These are phyloP conservation scores for Lymantria dispar DNA, from an alignment of 2,888 invertebrate species.

Conservation along the genomic window DNA sequence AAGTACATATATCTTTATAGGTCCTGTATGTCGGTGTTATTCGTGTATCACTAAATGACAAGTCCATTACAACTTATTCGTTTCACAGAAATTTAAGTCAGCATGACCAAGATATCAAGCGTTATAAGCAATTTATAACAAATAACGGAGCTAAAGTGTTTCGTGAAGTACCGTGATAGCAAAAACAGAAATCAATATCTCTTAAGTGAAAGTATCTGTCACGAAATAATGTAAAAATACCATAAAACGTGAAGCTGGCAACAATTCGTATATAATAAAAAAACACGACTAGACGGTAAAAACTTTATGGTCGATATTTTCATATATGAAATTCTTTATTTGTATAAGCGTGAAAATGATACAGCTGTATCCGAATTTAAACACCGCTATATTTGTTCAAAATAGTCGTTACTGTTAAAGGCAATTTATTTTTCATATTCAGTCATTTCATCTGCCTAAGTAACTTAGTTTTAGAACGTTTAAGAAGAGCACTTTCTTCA, in stretches of 20 bases:
- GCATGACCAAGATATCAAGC: not conserved
- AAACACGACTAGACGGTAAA: constrained; percentile 4
- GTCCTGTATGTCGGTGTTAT: too few species aligned
- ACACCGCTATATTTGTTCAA: too few species aligned
- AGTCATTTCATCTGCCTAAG: too few species aligned
- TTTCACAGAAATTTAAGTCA: not conserved
- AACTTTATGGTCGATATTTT: not conserved
- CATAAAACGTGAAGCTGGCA: constrained; percentile 26
- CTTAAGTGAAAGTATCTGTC: constrained; percentile 30
- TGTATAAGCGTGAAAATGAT: too few species aligned
- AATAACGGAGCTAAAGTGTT: constrained; percentile 17
- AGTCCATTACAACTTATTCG: not conserved
- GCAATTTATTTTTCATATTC: too few species aligned
- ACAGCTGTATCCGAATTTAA: too few species aligned
- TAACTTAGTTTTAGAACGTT: too few species aligned
- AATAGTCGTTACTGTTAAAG: too few species aligned
- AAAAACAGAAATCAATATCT: constrained; percentile 26
- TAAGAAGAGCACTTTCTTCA: too few species aligned
- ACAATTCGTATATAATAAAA: constrained; percentile 19
- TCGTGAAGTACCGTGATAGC: constrained; percentile 18
- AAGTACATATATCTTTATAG: too few species aligned
- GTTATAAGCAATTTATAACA: not conserved
- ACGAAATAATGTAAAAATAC: constrained; percentile 24
- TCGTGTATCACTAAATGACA: not conserved
- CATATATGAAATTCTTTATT: too few species aligned